Evolutionary conservation across 2,888 invertebrate genomes (phyloP).

Genomic region (Protophormia terraenovae): DNA sequence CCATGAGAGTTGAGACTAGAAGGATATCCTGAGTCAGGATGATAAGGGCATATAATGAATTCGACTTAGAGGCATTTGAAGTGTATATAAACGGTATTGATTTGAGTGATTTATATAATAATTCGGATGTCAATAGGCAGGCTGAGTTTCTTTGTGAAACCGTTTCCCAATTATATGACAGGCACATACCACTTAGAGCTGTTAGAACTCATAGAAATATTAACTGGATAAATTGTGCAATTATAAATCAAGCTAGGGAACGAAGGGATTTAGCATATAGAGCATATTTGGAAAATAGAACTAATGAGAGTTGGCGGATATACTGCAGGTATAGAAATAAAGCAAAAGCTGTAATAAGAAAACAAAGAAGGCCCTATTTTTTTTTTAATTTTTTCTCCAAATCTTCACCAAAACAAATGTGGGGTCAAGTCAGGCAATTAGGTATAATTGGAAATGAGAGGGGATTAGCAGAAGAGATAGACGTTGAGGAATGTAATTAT

Average conservation of each 20-base stretch:
- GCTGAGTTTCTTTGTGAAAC: background rate
- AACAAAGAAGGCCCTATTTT: background rate
- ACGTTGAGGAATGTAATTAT: background rate
- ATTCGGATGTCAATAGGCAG: background rate
- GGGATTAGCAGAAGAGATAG: background rate
- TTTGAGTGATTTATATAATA: background rate
- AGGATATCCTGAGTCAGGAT: background rate
- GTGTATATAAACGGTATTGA: background rate
- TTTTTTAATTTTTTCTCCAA: background rate
- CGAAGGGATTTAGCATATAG: background rate
- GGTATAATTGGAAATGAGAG: background rate
- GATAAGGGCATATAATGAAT: background rate
- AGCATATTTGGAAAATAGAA: background rate
- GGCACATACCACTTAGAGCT: background rate
- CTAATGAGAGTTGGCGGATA: background rate
- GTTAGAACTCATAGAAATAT: background rate
- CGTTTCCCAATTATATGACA: background rate
- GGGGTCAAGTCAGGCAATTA: background rate
- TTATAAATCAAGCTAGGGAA: background rate
- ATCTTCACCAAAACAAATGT: background rate
- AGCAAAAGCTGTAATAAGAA: background rate
- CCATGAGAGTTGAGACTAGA: background rate
- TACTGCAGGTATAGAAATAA: background rate
- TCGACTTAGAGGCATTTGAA: background rate
- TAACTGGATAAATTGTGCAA: background rate